These are phyloP conservation scores for Diadromus collaris DNA, from an alignment of 2,888 invertebrate species.

Conservation along the genomic window DNA sequence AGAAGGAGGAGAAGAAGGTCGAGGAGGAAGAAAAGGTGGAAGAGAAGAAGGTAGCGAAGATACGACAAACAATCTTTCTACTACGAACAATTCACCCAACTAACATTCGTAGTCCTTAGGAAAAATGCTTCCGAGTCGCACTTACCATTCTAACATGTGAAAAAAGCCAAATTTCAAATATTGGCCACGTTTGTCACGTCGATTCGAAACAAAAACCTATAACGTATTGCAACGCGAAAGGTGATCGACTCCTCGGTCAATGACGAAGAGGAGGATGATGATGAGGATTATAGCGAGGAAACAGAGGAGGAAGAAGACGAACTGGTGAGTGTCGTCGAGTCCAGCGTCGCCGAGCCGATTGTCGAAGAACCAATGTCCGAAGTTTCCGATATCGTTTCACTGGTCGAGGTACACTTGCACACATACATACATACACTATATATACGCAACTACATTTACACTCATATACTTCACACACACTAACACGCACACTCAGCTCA, in stretches of 20 bases:
- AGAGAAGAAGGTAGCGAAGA: slow-evolving; percentile 66
- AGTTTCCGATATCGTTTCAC: slow-evolving; percentile 67
- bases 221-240: slow-evolving; percentile 44
- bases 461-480: slow-evolving; percentile 5
- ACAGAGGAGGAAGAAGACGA: slow-evolving; percentile 70
- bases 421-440: slow-evolving; percentile 55
- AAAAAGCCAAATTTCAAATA: slow-evolving; percentile 78
- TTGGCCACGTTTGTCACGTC: slow-evolving; percentile 5
- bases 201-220: slow-evolving; percentile 23
- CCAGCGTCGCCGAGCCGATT: slow-evolving; percentile 71
- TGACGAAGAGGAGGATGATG: slow-evolving; percentile 62
- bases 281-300: slow-evolving; percentile 62
- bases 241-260: slow-evolving; percentile 45
- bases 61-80: slow-evolving; percentile 60
- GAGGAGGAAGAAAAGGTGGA: slow-evolving; percentile 74
- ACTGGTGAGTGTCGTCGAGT: slow-evolving; percentile 74
- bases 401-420: slow-evolving; percentile 72
- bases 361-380: slow-evolving; percentile 72
- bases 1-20: slow-evolving; percentile 78
- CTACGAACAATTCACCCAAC: slow-evolving; percentile 31
- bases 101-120: slow-evolving; percentile 56
- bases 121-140: slow-evolving; percentile 56
- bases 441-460: slow-evolving; percentile 40
- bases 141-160: slow-evolving; percentile 47
- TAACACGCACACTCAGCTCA: slow-evolving; percentile 33